Evolutionary conservation across 1,140 invertebrate species (phyloP), one percentile per base, ranked within the genome.

Genomic region (Drosophila ercepeae): DNA sequence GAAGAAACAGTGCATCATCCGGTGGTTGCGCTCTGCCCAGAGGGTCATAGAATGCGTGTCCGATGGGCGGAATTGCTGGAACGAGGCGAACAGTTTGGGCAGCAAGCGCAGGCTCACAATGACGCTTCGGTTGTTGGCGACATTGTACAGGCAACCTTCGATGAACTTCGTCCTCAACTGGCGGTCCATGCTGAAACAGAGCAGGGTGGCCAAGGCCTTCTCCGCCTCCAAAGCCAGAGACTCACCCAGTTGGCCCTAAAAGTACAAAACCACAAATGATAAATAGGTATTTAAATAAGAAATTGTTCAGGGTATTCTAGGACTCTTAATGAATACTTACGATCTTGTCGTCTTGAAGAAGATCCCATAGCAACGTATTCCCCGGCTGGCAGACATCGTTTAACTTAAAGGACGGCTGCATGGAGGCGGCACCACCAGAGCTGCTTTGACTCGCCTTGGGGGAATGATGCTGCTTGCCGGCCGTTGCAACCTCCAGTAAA

Each of bases 1-100:
- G 73, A 99, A 98, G 92, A 98, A 98, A 91, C 97, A 94, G 9
- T 95, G 94, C 96, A 98, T 97, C 97, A 98, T 97, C 46, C 95
- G 94, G 78, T 97, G 95, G 73, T 98, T 96, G 34, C 95, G 94
- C 81, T 98, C 97, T 3, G 97, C 97, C 97, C 97, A 98, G 79
- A 96, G 94, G 0, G 96, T 96, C 64, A 97, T 92, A 91, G 96
- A 93, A 90, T 96, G 95, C 77, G 96, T 96, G 84, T 96, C 96
- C 92, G 95, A 94, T 8, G 95, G 95, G 0, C 97, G 93, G 71
- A 97, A 94, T 79, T 97, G 96, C 92, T 97, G 96, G 91, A 98
- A 98, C 41, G 97, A 98, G 4, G 95, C 96, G 58, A 99, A 95
- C 23, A 99, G 91, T 89, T 98, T 98, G 4, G 97, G 97, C 44